phyloP scores from a whole-genome alignment of 2,113 vertebrate species.

The Siniperca knerii region DNA sequence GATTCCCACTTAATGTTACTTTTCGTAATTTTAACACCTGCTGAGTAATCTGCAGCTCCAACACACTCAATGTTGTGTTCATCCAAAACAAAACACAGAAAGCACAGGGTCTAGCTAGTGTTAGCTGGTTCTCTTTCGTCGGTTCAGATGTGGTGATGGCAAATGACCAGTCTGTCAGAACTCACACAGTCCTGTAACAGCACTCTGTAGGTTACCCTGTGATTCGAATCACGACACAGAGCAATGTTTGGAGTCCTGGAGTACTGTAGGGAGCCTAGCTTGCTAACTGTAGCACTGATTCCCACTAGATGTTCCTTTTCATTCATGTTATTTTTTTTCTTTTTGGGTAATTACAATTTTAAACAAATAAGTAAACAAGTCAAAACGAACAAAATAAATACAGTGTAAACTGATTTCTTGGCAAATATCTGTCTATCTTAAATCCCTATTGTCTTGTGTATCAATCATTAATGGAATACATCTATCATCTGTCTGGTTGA shows the following conservation, averaged over 20 bases:
- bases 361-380: background rate
- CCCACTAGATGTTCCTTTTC: no score
- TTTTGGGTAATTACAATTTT: background rate
- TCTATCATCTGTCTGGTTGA: background rate
- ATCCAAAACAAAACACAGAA: background rate
- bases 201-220: no score
- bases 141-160: background rate
- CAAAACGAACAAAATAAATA: background rate
- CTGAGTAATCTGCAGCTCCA: background rate
- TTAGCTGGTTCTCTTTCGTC: background rate
- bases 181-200: no score
- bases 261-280: no score
- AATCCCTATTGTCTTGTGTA: background rate
- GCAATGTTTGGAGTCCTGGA: no score
- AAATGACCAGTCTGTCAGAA: background rate
- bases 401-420: background rate
- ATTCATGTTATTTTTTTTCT: background rate
- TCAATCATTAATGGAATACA: conserved; percentile 12
- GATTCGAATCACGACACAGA: no score
- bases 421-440: background rate
- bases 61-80: background rate
- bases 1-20: background rate
- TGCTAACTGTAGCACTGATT: no score
- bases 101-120: background rate
- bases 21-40: background rate